phyloP scores from a whole-genome alignment of 2,888 invertebrate genomes.

The Neoaliturus tenellus region DNA sequence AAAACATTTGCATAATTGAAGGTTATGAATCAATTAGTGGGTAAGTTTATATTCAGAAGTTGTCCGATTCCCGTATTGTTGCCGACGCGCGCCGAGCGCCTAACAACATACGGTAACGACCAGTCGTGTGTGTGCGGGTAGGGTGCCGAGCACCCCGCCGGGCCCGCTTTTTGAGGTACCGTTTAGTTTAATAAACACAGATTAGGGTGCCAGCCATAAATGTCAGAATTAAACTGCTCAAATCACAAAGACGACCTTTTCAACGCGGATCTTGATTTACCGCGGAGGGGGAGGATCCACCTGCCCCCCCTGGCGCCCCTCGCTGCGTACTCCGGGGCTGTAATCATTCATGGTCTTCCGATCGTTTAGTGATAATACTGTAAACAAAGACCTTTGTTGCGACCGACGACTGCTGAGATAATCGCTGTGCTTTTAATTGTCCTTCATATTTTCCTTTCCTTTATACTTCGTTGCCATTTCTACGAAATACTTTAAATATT shows the following conservation, averaged over 20 bases:
- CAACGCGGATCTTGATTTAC: slow-evolving; percentile 42
- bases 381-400: background rate
- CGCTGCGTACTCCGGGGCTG: background rate
- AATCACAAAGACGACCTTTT: slow-evolving; percentile 26
- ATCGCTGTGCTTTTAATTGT: too few species aligned
- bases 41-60: too few species aligned
- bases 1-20: too few species aligned
- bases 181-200: slow-evolving; percentile 60
- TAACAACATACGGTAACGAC: background rate
- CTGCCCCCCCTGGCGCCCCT: background rate
- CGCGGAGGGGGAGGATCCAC: background rate
- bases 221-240: slow-evolving; percentile 35
- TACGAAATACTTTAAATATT: too few species aligned
- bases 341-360: background rate
- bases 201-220: slow-evolving; percentile 37
- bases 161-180: slow-evolving; percentile 58
- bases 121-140: slow-evolving; percentile 15
- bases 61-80: too few species aligned
- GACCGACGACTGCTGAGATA: background rate
- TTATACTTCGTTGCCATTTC: too few species aligned
- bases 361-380: background rate
- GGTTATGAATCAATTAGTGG: too few species aligned
- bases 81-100: too few species aligned
- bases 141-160: background rate
- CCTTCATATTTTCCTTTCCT: too few species aligned